A percentile compares a stretch with the other conserved stretches of the same genome.
Conservation (phyloP, 2,113 vertebrate species). For the Scomber scombrus region DNA sequence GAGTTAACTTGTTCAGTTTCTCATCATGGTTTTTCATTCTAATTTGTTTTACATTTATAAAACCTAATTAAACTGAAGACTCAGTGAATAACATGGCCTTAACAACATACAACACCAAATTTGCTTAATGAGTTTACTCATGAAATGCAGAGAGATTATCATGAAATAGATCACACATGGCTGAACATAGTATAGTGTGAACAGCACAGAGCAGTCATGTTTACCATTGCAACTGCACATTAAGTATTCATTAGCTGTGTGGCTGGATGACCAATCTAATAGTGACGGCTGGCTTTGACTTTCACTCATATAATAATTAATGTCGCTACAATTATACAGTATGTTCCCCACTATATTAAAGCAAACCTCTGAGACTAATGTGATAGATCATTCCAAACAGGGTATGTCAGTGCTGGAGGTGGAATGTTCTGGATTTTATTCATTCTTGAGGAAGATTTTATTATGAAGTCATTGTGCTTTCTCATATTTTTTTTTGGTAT, state of each 20-base stretch:
- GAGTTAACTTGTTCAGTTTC: no score
- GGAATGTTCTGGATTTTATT: no score
- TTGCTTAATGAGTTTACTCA: no score
- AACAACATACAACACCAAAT: no score
- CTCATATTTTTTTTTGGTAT: no score
- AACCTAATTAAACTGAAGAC: no score
- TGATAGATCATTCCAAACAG: not conserved
- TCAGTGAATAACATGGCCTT: not conserved
- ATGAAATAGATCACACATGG: not conserved
- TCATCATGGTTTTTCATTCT: no score
- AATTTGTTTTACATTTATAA: no score
- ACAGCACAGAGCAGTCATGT: not conserved
- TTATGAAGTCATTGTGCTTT: no score
- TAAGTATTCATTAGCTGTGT: not conserved
- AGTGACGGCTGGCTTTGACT: not conserved
- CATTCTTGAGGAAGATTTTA: no score
- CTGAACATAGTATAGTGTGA: not conserved
- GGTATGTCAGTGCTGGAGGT: not conserved
- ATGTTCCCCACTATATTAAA: not conserved
- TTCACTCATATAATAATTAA: conserved; percentile 4
- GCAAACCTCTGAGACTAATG: not conserved
- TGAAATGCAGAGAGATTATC: no score
- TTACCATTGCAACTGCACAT: conserved; percentile 7
- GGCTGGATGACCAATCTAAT: not conserved
- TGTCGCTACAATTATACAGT: not conserved